Evolutionary conservation across 2,888 invertebrate species (phyloP), one percentile per base, ranked within the genome.

Genomic region (Caenorhabditis plicata): DNA sequence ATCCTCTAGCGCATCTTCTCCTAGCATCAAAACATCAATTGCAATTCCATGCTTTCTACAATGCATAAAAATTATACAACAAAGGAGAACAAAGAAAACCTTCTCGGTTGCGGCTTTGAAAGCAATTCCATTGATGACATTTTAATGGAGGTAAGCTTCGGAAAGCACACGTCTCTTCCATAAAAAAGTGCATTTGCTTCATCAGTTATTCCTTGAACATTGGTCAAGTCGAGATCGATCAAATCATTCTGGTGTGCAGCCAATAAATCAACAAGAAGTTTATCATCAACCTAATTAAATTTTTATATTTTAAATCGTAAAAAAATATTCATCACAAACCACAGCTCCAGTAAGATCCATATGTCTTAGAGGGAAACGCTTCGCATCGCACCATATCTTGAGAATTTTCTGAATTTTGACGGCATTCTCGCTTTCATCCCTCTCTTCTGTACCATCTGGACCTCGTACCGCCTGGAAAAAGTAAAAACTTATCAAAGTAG

Each of bases 1-100:
- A 9, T 55, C 63, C 2, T 47, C 57, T 13, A 73, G 49, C 15
- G 69, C 71, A 22, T 68, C 68, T 22, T 68, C 73, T 4, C 71
- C 65, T 11, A 73, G 44, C 54, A 72, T 64, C 15, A 71, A 65
- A 8, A 67, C 41, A 15, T 53, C 41, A 4, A 63, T 40, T 0
- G 66, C 64, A 0, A 58, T 52, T 19, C 69, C 72, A 35, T 65
- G 53, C 39, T 72, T 71, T 49, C n/a, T n/a, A n/a, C n/a, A n/a
- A n/a, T n/a, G n/a, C n/a, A n/a, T n/a, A n/a, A n/a, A n/a, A n/a
- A n/a, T n/a, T n/a, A n/a, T n/a, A n/a, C n/a, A n/a, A n/a, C n/a
- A n/a, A n/a, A n/a, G n/a, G n/a, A n/a, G n/a, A n/a, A n/a, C n/a
- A n/a, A n/a, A n/a, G n/a, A n/a, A n/a, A n/a, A n/a, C n/a, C 71